Base-by-base conservation (phyloP, 2,113 vertebrate genomes). In the Agelaius phoeniceus region DNA sequence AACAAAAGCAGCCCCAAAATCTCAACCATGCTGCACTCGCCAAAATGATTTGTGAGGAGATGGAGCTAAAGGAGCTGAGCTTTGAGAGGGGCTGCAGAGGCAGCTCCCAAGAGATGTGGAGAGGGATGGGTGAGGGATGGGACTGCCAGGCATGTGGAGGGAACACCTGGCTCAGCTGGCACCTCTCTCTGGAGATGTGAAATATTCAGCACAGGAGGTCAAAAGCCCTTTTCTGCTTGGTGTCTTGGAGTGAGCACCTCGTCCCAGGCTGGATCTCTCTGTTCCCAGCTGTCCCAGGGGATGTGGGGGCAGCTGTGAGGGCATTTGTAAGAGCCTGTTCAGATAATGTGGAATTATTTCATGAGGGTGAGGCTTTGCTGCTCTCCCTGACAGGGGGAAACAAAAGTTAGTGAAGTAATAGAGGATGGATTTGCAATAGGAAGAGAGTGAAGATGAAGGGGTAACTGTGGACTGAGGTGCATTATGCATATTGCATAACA, bases 371-470 rank as follows among this genome's bases (percentile, higher is more conserved):
- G 26, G 18, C 7, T 76, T 66, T 57, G 43, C 19, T 66, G 17
- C 9, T 52, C 17, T 33, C n/a, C 3, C 0, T 27, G 30, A 37
- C 3, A 35, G 41, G 15, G 27, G 12, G 17, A 65, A 72, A 27
- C 6, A 58, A 39, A 44, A 46, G 30, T 18, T n/a, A n/a, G 28
- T n/a, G 35, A 12, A 22, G 1, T 16, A 15, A 0, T 1, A 62
- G 65, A 39, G 62, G n/a, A 23, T 0, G 9, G 46, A 16, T 37
- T 49, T 52, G 46, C 12, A 27, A 26, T 15, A 62, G 39, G 43
- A 74, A 55, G 16, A 52, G 23, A 31, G 44, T 13, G 43, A 69
- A 37, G 23, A 33, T 23, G 9, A 11, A 13, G 21, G 21, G 65
- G 10, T 57, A 57, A 54, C 3, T 37, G 4, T 11, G 65, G 68